Evolutionary conservation across 2,797 vertebrate genomes (phyloP).

Genomic region (Myripristis murdjan): DNA sequence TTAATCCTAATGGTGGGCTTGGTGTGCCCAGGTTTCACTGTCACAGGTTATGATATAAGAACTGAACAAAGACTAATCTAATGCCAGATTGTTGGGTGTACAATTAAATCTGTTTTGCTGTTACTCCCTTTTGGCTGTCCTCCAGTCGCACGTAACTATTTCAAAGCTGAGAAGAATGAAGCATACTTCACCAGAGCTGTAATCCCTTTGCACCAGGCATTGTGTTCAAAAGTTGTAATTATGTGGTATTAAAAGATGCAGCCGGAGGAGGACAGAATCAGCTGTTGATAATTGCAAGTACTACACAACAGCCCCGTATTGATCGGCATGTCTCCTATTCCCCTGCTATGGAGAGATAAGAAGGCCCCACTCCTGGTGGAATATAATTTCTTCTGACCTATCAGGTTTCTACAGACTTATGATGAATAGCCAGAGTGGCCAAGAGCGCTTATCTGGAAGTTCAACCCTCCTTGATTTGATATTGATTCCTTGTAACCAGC

Average conservation of each 20-base stretch:
- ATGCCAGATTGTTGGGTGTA: too few relatives aligned
- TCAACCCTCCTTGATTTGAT: constrained; percentile 94
- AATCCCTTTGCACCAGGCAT: constrained; percentile 67
- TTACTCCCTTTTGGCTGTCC: constrained; percentile 15
- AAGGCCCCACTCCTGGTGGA: constrained; percentile 91
- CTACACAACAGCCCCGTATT: constrained; percentile 92
- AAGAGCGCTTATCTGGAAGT: constrained; percentile 96
- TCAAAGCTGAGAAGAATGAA: constrained; percentile 35
- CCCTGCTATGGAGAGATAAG: constrained; percentile 97
- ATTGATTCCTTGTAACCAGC: constrained; percentile 96
- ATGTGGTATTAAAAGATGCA: constrained; percentile 94
- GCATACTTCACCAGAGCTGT: constrained; percentile 58
- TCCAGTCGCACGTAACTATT: constrained; percentile 25
- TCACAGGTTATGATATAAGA: not conserved
- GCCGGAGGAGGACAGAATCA: constrained; percentile 92
- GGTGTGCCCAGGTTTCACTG: too few relatives aligned
- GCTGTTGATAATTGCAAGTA: constrained; percentile 97
- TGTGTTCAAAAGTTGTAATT: constrained; percentile 90
- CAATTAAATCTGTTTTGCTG: constrained; percentile 7
- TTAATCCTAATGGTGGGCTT: too few relatives aligned
- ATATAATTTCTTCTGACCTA: constrained; percentile 99
- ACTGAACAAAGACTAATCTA: not conserved
- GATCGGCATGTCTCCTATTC: constrained; percentile 94
- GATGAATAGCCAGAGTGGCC: constrained; percentile 96
- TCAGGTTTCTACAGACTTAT: constrained; percentile 97